Base-by-base conservation (phyloP, 2,888 invertebrate genomes). In the Noctua comes region DNA sequence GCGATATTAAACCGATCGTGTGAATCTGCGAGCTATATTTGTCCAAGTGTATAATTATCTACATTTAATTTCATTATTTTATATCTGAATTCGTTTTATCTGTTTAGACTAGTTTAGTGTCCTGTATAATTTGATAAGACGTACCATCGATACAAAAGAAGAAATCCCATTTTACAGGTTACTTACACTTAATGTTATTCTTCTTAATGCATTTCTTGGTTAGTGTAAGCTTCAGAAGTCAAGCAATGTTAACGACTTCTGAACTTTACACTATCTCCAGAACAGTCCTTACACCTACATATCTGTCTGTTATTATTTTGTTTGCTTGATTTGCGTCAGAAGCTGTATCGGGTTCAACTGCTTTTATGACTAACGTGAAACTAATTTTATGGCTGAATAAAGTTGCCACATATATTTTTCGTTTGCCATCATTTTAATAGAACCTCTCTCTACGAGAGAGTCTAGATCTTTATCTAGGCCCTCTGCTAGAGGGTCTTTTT, bases 1-100 rank as follows among this genome's bases (percentile, higher is more conserved):
- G 72, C 65, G 80, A 79, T 87, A 82, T 77, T 84, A 76, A 80
- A 69, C 80, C 64, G 72, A 79, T 85, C 78, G 64, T 77, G 77
- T 76, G 76, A 80, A 82, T 81, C 62, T 72, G 40, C 43, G 16
- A 8, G 27, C 72, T 82, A 73, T 76, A 78, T 88, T 76, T 73
- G 80, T n/a, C n/a, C n/a, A n/a, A n/a, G n/a, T n/a, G n/a, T n/a
- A n/a, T n/a, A n/a, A n/a, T n/a, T n/a, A n/a, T n/a, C n/a, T n/a
- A n/a, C n/a, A n/a, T n/a, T n/a, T n/a, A n/a, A n/a, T n/a, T 70
- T n/a, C 1, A 36, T 51, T 16, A 62, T 62, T 21, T 65, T 43
- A 16, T 43, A 24, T 21, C 21, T 27, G 8, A 16, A 62, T 7
- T 21, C 8, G 40, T 8, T 40, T 71, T 27, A 8, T 71, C 16